Base-by-base conservation (phyloP, 1,140 invertebrate species). In the Arctopsyche grandis region DNA sequence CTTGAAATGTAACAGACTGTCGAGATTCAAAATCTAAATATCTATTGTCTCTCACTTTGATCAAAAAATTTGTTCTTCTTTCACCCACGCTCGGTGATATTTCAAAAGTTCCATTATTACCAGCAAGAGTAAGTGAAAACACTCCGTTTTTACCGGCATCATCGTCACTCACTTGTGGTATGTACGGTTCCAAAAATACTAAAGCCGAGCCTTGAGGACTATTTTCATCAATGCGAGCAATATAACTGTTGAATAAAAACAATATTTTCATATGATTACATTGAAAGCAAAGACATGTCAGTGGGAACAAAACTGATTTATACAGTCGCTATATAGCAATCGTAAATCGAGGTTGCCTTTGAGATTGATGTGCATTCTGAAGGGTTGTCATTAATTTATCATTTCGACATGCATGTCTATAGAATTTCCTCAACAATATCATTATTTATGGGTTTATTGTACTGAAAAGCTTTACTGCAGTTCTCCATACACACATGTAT, bases 81-180 rank as follows among this genome's bases (percentile, higher is more conserved):
- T 96, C 93, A 0, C 93, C 94, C n/a, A 96, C 94, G n/a, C 91
- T 91, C 0, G 96, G 96, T n/a, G 91, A 90, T 70, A 97, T 93
- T 85, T 96, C 94, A 85, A 98, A 98, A 1, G 94, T 96, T 16
- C 93, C 93, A 85, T 96, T 95, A 84, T 96, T 94, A 77, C 94
- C 93, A 16, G 93, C 88, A 75, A 98, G 84, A 48, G 91, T 91
- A 7, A 98, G 85, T 4, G 94, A 92, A 84, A 97, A 96, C 3
- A 96, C 93, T 21, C 95, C 95, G 84, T 95, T 94, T 83, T 95
- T 94, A 9, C 92, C 95, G 84, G 92, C 92, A 84, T 94, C 93
- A 82, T 94, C 93, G 83, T 94, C 93, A 75, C 90, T 92, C 10
- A 95, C 93, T 88, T 90, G 90, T 0, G 92, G 91, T 43, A 90